Evolutionary conservation across 2,888 invertebrate species (phyloP), one percentile per base, ranked within the genome.

Genomic region (Stegana nigrithorax): DNA sequence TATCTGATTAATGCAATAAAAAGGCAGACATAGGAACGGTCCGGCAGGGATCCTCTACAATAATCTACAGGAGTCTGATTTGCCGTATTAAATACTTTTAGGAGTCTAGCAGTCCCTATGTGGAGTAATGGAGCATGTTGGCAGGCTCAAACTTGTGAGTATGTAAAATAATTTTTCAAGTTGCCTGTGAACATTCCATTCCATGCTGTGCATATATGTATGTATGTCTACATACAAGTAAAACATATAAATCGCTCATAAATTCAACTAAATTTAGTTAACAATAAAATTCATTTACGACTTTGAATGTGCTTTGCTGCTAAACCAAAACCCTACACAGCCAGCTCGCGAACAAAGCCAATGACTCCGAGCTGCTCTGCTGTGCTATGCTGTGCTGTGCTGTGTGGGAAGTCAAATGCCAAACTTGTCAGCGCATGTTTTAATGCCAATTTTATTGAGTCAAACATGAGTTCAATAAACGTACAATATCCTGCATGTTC

Each of bases 401-500:
- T 23, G 6, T 14, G 14, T 4, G 12, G 21, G 8, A 14, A 25
- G 29, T 29, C 29, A 55, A 12, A 36, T 55, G 53, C 57, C 61
- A 66, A 56, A 19, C 62, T 62, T 12, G 61, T 65, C 62, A 63
- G 73, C 60, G 36, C 67, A 67, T 75, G 68, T 73, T 70, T 76
- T 79, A 76, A 76, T 78, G 76, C 72, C 72, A 66, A 71, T 79
- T 76, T 76, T 76, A 76, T 79, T 72, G 80, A 69, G 66, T 68
- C 65, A 64, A 74, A 75, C 78, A 67, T 63, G 66, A 75, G 74
- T 75, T 79, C 75, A 77, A 79, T 74, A 78, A 72, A 66, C 70
- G 67, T 47, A 55, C 45, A 63, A 12, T 10, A 59, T 59, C 12
- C 14, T 25, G 12, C 32, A 23, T 29, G 6, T 23, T 42, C 59